Evolutionary conservation across 2,888 invertebrate species (phyloP).

Genomic region (Neoscelio sp.): DNA sequence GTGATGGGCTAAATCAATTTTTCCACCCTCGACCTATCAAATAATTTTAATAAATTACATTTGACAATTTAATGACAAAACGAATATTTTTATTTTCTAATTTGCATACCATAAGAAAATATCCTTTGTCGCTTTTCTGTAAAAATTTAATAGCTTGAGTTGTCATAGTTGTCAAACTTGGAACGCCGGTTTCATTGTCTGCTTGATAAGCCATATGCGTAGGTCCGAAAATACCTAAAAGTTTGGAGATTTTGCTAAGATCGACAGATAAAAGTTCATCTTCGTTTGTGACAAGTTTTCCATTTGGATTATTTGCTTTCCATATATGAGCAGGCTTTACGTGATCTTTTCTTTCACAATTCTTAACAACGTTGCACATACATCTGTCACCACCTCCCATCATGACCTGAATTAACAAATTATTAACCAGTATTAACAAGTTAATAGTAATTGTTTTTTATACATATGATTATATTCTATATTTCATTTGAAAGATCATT

Average conservation of each 20-base stretch:
- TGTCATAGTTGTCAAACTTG: conserved; percentile 86
- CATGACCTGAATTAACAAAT: too few species aligned
- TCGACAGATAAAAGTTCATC: conserved; percentile 82
- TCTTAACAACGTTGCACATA: conserved; percentile 71
- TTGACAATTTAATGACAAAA: too few species aligned
- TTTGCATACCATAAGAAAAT: conserved; percentile 85
- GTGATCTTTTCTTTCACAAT: conserved; percentile 84
- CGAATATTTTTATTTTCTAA: too few species aligned
- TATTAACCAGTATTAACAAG: too few species aligned
- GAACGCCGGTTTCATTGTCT: conserved; percentile 83
- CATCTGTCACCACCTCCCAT: conserved; percentile 85
- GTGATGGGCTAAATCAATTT: conserved; percentile 88
- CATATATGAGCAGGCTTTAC: conserved; percentile 85
- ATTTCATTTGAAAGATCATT: too few species aligned
- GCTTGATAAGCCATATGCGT: conserved; percentile 85
- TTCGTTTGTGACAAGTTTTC: conserved; percentile 81
- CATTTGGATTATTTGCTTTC: conserved; percentile 82
- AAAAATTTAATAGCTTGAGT: conserved; percentile 85
- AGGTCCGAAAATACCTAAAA: conserved; percentile 85
- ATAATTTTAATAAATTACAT: too few species aligned
- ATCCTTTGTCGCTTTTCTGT: conserved; percentile 83
- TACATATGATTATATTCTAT: too few species aligned
- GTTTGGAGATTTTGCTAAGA: conserved; percentile 81
- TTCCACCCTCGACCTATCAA: conserved; percentile 85
- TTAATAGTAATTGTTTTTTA: too few species aligned